Evolutionary conservation across 2,888 invertebrate genomes (phyloP).

Genomic region (Syrphus vitripennis): DNA sequence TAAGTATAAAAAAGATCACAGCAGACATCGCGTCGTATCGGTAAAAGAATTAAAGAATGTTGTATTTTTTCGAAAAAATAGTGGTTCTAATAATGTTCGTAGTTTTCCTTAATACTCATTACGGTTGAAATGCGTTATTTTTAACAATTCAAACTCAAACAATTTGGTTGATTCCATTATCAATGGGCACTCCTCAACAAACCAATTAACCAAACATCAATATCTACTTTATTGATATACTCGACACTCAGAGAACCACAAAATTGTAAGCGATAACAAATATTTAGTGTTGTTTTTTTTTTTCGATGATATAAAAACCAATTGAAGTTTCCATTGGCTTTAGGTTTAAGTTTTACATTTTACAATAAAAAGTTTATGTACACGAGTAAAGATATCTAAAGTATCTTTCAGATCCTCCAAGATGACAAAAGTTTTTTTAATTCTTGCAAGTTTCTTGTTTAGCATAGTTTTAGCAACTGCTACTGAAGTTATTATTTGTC

Average conservation of each 20-base stretch:
- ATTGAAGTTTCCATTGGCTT: background rate
- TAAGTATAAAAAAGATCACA: too few relatives aligned
- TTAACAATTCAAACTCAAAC: background rate
- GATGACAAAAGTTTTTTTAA: conserved; percentile 46
- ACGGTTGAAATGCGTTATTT: too few relatives aligned
- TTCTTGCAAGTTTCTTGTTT: conserved; percentile 34
- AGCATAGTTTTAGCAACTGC: conserved; percentile 16
- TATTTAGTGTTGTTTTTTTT: background rate
- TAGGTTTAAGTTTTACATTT: background rate
- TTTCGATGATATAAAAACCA: conserved; percentile 47
- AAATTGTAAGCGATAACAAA: background rate
- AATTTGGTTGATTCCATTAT: background rate
- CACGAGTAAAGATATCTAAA: background rate
- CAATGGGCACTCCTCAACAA: conserved; percentile 2
- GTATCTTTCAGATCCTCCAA: background rate
- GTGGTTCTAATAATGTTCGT: too few relatives aligned
- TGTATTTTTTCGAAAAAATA: too few relatives aligned
- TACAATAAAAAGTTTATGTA: conserved; percentile 1
- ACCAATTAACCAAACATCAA: conserved; percentile 56
- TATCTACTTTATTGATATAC: conserved; percentile 41
- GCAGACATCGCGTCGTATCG: too few relatives aligned
- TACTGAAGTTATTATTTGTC: conserved; percentile 64
- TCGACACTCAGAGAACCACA: background rate
- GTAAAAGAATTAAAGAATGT: too few relatives aligned
- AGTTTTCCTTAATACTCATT: too few relatives aligned